These are phyloP conservation scores for Cylindroiulus punctatus DNA, from an alignment of 2,888 invertebrate genomes.

Conservation along the genomic window DNA sequence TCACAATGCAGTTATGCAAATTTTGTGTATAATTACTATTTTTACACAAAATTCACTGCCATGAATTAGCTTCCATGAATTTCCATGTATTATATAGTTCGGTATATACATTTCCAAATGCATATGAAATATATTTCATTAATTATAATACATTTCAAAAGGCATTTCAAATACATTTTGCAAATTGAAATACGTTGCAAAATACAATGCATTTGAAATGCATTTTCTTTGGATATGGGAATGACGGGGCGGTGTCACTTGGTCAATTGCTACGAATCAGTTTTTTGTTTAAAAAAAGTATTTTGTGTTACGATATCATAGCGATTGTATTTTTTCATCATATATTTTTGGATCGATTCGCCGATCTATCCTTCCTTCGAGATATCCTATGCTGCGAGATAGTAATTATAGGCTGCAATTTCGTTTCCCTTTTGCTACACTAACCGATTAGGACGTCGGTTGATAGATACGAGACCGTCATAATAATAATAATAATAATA, in stretches of 20 bases:
- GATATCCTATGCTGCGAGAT: not conserved
- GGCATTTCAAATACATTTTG: too few relatives aligned
- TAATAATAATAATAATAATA: conserved; percentile 4
- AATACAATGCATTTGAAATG: too few relatives aligned
- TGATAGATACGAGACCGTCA: conserved; percentile 15
- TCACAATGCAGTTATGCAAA: too few relatives aligned
- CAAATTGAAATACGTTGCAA: too few relatives aligned
- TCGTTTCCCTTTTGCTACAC: conserved; percentile 8
- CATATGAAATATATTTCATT: too few relatives aligned
- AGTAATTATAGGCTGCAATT: not conserved
- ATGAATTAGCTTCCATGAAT: too few relatives aligned
- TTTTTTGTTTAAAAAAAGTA: not conserved
- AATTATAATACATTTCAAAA: too few relatives aligned
- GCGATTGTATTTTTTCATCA: not conserved
- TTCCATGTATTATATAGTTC: too few relatives aligned
- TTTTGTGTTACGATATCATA: not conserved
- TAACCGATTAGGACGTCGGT: conserved; percentile 15
- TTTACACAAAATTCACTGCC: too few relatives aligned
- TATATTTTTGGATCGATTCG: not conserved
- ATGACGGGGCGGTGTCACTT: not conserved
- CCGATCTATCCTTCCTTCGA: not conserved
- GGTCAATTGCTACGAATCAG: not conserved
- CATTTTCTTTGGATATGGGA: too few relatives aligned
- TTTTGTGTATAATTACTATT: too few relatives aligned
- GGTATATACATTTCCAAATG: too few relatives aligned